Evolutionary conservation across 2,113 vertebrate species (phyloP).

Genomic region (Notarius quadriscutis): DNA sequence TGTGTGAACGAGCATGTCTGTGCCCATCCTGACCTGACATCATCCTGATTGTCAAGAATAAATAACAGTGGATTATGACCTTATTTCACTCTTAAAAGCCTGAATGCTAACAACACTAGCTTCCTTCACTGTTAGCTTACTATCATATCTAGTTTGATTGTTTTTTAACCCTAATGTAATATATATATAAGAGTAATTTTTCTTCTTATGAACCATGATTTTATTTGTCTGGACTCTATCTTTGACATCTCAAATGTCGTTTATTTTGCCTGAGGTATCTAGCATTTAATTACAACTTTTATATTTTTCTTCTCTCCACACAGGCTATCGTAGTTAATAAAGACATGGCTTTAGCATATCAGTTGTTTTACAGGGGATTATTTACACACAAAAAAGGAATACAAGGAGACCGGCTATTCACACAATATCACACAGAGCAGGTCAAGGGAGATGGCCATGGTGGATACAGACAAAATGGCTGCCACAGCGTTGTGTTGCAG

Average conservation of each 20-base stretch:
- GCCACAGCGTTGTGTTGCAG: conserved; percentile 25
- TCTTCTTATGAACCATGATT: not conserved
- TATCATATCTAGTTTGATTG: not conserved
- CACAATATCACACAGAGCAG: conserved; percentile 46
- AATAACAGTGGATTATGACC: not conserved
- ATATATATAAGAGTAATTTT: not conserved
- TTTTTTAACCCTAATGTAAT: not conserved
- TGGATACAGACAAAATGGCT: conserved; percentile 59
- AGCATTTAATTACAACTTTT: not conserved
- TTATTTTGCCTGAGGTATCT: not conserved
- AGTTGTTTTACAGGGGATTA: conserved; percentile 12
- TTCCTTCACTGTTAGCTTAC: not conserved
- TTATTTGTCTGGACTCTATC: no score
- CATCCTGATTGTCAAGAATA: conserved; percentile 76
- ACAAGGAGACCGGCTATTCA: not conserved
- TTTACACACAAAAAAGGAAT: conserved; percentile 39
- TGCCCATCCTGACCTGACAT: conserved; percentile 86
- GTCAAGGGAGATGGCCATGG: conserved; percentile 61
- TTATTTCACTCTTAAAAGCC: not conserved
- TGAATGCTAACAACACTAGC: not conserved
- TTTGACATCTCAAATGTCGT: not conserved
- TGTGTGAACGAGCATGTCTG: conserved; percentile 92
- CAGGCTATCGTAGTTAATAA: conserved; percentile 18
- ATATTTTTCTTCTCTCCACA: not conserved
- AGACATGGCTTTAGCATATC: conserved; percentile 14